These are phyloP conservation scores for Amphiprion clarkii DNA, from an alignment of 2,797 vertebrate species.

Conservation along the genomic window DNA sequence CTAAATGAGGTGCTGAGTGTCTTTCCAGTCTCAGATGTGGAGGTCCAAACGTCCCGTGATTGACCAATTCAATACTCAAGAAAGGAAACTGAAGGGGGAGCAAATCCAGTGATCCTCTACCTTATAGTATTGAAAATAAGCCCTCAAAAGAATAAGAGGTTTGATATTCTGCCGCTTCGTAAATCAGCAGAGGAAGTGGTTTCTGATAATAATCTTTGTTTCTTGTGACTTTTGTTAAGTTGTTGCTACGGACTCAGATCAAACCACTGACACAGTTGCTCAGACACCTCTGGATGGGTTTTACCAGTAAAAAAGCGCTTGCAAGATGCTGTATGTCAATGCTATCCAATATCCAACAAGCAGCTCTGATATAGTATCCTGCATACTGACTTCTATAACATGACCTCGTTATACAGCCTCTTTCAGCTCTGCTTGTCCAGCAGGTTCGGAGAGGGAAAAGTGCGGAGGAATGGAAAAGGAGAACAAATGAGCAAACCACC, in stretches of 20 bases:
- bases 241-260: slow-evolving; percentile 19
- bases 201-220: slow-evolving; percentile 26
- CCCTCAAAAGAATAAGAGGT: neutral
- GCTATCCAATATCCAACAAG: neutral
- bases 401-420: slow-evolving; percentile 1
- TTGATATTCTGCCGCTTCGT: neutral
- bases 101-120: neutral
- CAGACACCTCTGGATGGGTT: neutral
- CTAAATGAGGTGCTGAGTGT: slow-evolving; percentile 56
- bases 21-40: slow-evolving; percentile 58
- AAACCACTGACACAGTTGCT: slow-evolving; percentile 41
- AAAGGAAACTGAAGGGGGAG: slow-evolving; percentile 1
- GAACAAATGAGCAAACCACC: slow-evolving; percentile 42
- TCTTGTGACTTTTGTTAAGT: slow-evolving; percentile 16
- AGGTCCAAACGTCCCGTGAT: slow-evolving; percentile 21
- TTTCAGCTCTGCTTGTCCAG: slow-evolving; percentile 7
- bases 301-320: neutral
- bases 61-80: slow-evolving; percentile 26
- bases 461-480: slow-evolving; percentile 43
- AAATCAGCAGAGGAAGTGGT: slow-evolving; percentile 40
- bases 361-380: neutral
- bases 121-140: neutral
- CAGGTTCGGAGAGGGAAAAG: neutral
- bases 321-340: neutral
- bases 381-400: neutral